These are phyloP conservation scores for Xiphophorus couchianus DNA, from an alignment of 2,113 vertebrate species.

Conservation along the genomic window DNA sequence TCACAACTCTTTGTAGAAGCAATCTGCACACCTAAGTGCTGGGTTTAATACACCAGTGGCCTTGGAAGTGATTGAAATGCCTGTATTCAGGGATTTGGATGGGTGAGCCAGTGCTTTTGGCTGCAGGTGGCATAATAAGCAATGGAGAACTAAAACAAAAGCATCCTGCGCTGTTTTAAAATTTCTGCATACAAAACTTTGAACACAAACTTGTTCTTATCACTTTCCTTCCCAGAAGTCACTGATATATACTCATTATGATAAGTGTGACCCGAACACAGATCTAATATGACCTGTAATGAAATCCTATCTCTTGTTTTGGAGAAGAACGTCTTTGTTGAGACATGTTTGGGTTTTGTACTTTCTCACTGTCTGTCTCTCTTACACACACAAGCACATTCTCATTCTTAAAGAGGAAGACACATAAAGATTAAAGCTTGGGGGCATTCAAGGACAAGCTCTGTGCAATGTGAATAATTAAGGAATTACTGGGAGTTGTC, in stretches of 20 bases:
- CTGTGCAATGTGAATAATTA: conserved; percentile 51
- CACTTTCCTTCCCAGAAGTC: neutral
- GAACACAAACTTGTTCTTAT: neutral
- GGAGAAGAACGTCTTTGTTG: neutral
- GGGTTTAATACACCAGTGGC: neutral
- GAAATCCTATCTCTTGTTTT: conserved; percentile 46
- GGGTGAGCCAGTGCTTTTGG: neutral
- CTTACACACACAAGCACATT: neutral
- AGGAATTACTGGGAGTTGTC: conserved; percentile 11
- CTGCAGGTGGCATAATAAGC: neutral
- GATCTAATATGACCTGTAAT: conserved; percentile 8
- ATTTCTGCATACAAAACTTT: neutral
- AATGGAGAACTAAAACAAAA: too few relatives aligned
- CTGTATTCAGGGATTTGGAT: too few relatives aligned
- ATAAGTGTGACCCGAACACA: conserved; percentile 8
- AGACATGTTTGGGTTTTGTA: too few relatives aligned
- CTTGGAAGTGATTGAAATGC: neutral
- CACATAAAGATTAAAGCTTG: conserved; percentile 14
- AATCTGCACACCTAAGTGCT: neutral
- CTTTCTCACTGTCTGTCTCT: too few relatives aligned
- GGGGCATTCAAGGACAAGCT: conserved; percentile 48
- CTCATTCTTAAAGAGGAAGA: conserved; percentile 1
- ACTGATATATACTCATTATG: neutral
- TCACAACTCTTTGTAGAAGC: neutral
- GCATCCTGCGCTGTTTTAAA: neutral